A percentile compares a stretch with the other conserved stretches of the same genome.
Conservation (phyloP, 2,888 invertebrate genomes). For the Cantharis rufa region DNA sequence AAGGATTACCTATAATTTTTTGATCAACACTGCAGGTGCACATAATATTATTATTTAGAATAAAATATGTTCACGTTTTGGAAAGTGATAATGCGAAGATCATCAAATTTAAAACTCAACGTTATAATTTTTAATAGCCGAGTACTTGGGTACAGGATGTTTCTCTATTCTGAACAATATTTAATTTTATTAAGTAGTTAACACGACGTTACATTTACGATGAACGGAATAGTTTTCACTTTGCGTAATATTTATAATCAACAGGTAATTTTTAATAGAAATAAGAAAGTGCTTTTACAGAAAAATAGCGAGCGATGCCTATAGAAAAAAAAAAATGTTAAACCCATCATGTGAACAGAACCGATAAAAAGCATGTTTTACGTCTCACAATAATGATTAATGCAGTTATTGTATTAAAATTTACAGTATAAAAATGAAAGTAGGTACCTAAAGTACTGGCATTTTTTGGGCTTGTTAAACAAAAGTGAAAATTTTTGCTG, state of each 20-base stretch:
- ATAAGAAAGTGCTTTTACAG: background rate
- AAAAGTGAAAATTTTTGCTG: conserved; percentile 20
- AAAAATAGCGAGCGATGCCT: background rate
- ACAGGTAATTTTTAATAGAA: background rate
- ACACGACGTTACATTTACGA: background rate
- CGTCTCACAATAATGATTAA: background rate
- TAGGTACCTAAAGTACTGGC: background rate
- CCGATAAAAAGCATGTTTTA: background rate
- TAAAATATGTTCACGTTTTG: background rate
- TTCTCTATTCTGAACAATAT: background rate
- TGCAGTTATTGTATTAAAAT: background rate
- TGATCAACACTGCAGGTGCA: background rate
- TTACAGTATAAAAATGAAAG: conserved; percentile 7
- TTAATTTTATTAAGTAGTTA: background rate
- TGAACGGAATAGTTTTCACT: background rate
- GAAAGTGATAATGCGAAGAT: background rate
- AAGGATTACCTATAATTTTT: background rate
- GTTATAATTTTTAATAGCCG: background rate
- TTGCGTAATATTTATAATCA: background rate
- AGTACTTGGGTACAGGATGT: background rate
- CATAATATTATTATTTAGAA: background rate
- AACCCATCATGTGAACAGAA: background rate
- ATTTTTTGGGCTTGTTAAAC: conserved; percentile 2
- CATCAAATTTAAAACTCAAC: background rate
- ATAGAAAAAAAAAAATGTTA: background rate